A percentile compares a stretch with the other conserved stretches of the same genome.
Evolutionary conservation across 2,113 vertebrate species (phyloP).

Genomic region (Amia ocellicauda): DNA sequence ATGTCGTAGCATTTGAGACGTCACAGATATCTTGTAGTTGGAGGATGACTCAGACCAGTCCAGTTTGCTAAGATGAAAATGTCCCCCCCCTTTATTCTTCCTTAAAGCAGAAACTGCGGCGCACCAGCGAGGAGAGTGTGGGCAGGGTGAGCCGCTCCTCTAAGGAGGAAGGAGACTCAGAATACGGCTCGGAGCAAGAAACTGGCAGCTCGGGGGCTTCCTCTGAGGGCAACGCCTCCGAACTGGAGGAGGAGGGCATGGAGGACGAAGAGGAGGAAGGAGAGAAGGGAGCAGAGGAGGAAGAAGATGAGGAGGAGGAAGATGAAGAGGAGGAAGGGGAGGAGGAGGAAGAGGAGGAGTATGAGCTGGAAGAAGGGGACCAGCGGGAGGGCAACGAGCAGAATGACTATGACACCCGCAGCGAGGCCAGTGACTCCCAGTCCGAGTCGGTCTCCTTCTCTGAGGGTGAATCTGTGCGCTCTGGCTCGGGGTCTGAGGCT

Average conservation of each 20-base stretch:
- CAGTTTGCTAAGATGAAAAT: too few species aligned
- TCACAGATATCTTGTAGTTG: too few species aligned
- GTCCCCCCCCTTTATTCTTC: constrained; percentile 21
- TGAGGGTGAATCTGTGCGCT: constrained; percentile 82
- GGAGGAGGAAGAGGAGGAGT: constrained; percentile 70
- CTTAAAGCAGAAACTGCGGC: constrained; percentile 70
- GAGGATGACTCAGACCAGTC: too few species aligned
- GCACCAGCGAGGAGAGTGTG: constrained; percentile 67
- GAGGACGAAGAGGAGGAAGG: constrained; percentile 52
- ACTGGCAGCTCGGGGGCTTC: constrained; percentile 78
- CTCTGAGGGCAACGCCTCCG: constrained; percentile 76
- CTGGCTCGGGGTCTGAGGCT: constrained; percentile 83
- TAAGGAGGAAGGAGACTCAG: constrained; percentile 80
- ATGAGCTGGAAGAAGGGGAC: constrained; percentile 81
- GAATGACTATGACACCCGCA: constrained; percentile 90
- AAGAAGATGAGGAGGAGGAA: constrained; percentile 73
- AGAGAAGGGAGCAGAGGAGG: constrained; percentile 70
- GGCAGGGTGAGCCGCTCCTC: constrained; percentile 74
- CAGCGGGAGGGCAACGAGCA: constrained; percentile 72
- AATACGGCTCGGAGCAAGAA: constrained; percentile 82
- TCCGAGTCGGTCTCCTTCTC: constrained; percentile 92
- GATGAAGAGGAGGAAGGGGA: constrained; percentile 69
- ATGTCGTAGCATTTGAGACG: too few species aligned
- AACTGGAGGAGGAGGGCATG: constrained; percentile 63
- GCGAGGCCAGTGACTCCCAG: constrained; percentile 93